These are phyloP conservation scores for Agelaius phoeniceus DNA, from an alignment of 2,113 vertebrate genomes.

Conservation along the genomic window DNA sequence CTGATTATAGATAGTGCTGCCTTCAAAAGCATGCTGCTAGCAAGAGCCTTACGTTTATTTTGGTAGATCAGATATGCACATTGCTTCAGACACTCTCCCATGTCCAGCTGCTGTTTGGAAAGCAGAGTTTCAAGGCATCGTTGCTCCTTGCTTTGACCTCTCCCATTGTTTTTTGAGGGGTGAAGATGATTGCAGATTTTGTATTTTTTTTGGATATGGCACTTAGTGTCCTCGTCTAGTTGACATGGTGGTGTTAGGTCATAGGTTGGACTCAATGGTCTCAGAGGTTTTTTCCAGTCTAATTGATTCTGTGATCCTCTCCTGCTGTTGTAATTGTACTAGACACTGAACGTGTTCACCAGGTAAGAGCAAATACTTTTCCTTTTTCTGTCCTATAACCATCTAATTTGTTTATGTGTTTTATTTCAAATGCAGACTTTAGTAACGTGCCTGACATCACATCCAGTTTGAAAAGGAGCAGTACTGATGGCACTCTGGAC, in stretches of 20 bases:
- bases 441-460: conserved; percentile 79
- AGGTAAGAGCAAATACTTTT: background rate
- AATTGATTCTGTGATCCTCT: background rate
- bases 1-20: conserved; percentile 25
- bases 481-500: conserved; percentile 77
- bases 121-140: background rate
- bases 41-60: background rate
- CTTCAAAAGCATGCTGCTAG: background rate
- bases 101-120: conserved; percentile 14
- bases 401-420: background rate
- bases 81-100: background rate
- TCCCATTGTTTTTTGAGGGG: background rate
- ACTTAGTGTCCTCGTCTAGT: background rate
- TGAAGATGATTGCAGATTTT: background rate
- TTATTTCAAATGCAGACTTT: conserved; percentile 73
- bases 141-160: background rate
- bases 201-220: background rate
- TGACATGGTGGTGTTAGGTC: background rate
- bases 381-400: background rate
- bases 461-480: conserved; percentile 76
- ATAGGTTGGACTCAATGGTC: background rate
- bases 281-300: background rate
- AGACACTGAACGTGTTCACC: background rate
- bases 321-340: background rate
- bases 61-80: background rate